A percentile compares a stretch with the other conserved stretches of the same genome.
Conservation (phyloP, 1,140 invertebrate species). For the Drosophila takahashii region DNA sequence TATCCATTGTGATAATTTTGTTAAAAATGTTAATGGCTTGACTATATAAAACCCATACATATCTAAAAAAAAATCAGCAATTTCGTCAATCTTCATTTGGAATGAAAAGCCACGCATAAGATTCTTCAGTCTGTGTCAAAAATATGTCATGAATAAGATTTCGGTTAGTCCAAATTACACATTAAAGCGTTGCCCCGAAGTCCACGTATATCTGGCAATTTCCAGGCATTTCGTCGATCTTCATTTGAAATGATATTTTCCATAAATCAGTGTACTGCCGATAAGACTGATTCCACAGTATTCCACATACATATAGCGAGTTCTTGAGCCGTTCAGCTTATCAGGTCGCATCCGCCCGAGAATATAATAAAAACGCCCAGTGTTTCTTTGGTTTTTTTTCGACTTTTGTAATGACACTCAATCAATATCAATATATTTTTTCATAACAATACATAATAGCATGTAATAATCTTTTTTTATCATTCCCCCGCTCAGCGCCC, state of each 20-base stretch:
- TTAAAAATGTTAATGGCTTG: too few relatives aligned
- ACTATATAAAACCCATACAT: too few relatives aligned
- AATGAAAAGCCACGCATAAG: background rate
- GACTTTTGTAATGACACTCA: conserved; percentile 69
- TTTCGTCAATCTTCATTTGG: background rate
- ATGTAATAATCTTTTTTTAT: conserved; percentile 58
- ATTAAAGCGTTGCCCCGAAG: too few relatives aligned
- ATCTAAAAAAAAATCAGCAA: too few relatives aligned
- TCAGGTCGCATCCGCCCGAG: conserved; percentile 22
- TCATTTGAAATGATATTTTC: conserved; percentile 11
- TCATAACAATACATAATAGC: conserved; percentile 74
- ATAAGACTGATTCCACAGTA: conserved; percentile 23
- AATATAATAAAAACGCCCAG: conserved; percentile 34
- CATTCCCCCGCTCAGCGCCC: conserved; percentile 29
- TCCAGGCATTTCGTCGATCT: conserved; percentile 12
- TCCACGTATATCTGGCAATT: conserved; percentile 1
- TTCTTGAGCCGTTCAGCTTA: conserved; percentile 1
- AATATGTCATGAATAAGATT: conserved; percentile 1
- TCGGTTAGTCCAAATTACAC: background rate
- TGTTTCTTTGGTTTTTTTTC: conserved; percentile 44
- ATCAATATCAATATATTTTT: conserved; percentile 73
- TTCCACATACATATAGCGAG: background rate
- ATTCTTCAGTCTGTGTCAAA: background rate
- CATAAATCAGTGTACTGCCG: conserved; percentile 12
- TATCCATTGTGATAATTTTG: too few relatives aligned